These are phyloP conservation scores for Atlantisia rogersi DNA, from an alignment of 2,113 vertebrate genomes.

Conservation along the genomic window DNA sequence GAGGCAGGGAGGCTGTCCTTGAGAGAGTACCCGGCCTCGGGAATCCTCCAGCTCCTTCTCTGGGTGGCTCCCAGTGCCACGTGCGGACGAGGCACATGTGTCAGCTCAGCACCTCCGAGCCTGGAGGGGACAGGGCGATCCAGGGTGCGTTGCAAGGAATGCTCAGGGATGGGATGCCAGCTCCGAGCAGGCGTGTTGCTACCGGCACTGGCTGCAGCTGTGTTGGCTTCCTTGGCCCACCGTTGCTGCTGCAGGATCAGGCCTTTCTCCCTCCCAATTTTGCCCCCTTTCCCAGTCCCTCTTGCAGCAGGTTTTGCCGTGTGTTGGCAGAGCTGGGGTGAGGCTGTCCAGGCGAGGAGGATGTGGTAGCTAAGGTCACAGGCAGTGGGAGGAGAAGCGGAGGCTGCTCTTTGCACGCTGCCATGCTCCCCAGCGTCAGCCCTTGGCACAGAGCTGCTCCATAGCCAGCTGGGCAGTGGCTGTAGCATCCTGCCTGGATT, in stretches of 20 bases:
- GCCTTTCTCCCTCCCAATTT: not conserved
- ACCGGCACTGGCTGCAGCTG: not conserved
- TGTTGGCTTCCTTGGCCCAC: not conserved
- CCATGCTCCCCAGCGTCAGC: not conserved
- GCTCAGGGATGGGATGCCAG: not conserved
- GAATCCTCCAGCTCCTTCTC: not conserved
- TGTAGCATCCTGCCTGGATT: rapidly evolving
- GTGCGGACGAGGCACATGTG: not conserved
- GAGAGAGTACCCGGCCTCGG: rapidly evolving
- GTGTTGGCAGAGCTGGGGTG: not conserved
- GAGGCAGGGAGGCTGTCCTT: not conserved
- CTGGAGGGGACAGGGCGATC: not conserved
- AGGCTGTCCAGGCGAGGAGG: not conserved
- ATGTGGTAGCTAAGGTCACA: not conserved
- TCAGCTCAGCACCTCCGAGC: not conserved
- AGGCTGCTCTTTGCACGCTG: rapidly evolving
- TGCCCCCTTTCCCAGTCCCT: not conserved
- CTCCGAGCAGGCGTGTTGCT: not conserved
- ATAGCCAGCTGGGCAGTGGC: not conserved
- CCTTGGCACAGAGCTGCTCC: not conserved
- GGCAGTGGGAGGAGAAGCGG: not conserved
- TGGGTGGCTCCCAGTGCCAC: not conserved
- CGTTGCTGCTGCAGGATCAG: not conserved
- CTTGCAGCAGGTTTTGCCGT: rapidly evolving
- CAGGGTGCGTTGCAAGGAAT: not conserved